Conservation (phyloP, 2,113 vertebrate species). For the Athene cunicularia region DNA sequence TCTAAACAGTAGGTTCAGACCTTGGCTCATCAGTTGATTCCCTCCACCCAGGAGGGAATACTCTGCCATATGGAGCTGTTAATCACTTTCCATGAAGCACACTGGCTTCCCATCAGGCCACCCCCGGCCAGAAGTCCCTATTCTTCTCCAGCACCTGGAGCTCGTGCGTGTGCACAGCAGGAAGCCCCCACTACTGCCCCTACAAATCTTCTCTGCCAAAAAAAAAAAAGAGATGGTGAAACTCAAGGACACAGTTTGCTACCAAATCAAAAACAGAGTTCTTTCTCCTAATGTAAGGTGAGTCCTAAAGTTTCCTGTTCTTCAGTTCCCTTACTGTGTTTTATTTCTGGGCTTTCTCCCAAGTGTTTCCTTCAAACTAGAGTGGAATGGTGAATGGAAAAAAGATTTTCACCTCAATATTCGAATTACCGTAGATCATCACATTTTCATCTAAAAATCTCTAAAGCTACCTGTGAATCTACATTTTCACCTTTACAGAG, state of each 20-base stretch:
- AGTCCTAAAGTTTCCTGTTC: accelerated
- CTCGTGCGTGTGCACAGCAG: accelerated
- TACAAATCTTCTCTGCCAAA: background rate
- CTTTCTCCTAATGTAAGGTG: accelerated
- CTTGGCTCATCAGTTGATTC: background rate
- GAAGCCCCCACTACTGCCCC: background rate
- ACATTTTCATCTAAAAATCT: background rate
- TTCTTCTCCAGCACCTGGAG: background rate
- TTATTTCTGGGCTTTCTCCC: background rate
- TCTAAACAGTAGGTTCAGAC: background rate
- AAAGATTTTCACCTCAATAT: background rate
- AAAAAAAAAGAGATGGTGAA: background rate
- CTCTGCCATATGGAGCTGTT: background rate
- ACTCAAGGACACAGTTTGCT: background rate
- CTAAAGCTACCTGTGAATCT: background rate
- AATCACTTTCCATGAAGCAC: background rate
- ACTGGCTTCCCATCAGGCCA: no score
- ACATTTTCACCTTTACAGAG: background rate
- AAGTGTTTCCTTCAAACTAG: background rate
- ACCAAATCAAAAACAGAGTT: background rate
- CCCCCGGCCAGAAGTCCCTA: accelerated
- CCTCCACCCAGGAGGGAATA: background rate
- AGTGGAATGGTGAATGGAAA: background rate
- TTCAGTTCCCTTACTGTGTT: background rate
- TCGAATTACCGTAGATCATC: background rate